Evolutionary conservation across 2,888 invertebrate genomes (phyloP), one percentile per base, ranked within the genome.

Genomic region (Elegia similella): DNA sequence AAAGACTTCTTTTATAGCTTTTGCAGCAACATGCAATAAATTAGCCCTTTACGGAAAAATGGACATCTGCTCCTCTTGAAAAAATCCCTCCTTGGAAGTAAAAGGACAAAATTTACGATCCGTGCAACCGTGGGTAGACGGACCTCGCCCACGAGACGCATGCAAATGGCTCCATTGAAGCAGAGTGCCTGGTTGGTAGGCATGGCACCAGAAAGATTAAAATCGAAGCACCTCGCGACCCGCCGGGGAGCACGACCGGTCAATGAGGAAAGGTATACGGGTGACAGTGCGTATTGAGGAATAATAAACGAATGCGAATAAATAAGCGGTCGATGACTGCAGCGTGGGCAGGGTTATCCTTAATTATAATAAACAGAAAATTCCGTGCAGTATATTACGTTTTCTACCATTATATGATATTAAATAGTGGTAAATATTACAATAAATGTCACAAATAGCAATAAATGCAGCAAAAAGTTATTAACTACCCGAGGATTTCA

Each of bases 81-180:
- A 85, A 88, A 86, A 82, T 69, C 75, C 81, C 80, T 83, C 74
- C 83, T 84, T 84, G 76, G 80, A 85, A 86, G 86, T 84, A 86
- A 86, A 87, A 88, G 85, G 88, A 88, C 85, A 78, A 86, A 90
- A 89, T 90, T 88, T 90, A 89, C 88, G 89, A 84, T 78, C 85
- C 82, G 78, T 80, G 83, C 87, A 85, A 82, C 82, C 83, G 85
- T 85, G 87, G 86, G 88, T 86, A 82, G 87, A 82, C 80, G 82
- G 81, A 79, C 77, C 76, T 78, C 84, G 83, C 83, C 84, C 82
- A 86, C 86, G 86, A 83, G 80, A 75, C 80, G 88, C 88, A 89
- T 90, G 89, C 86, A 89, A 89, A 90, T 90, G 80, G 80, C 80
- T 80, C 83, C 80, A 89, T 89, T 85, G 84, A 76, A 80, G 78